Evolutionary conservation across 2,797 vertebrate species (phyloP), one percentile per base, ranked within the genome.

Genomic region (Sebastes cheni): DNA sequence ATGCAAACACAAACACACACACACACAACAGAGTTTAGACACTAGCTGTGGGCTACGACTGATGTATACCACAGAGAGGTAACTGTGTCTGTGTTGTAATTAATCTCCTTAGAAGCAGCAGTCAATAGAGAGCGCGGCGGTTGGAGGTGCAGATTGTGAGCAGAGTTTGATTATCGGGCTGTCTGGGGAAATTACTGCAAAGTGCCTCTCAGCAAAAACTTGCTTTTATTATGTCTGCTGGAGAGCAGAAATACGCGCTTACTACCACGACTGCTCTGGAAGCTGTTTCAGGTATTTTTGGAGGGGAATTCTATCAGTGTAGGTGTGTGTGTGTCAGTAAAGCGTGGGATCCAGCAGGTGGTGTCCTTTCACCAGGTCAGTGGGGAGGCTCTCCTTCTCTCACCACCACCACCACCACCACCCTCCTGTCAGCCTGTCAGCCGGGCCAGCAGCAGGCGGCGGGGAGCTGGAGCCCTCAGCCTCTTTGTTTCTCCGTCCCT

Each of bases 281-380:
- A 75, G 71, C 56, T 11, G 65, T 73, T 86, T 68, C 78, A 76
- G 71, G 76, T 82, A 4, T 67, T 75, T 61, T 72, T 69, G 14
- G 18, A 59, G 74, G 55, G 55, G 77, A 58, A 36, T 66, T 79
- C 7, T 82, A 58, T 67, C 18, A 27, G 46, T 12, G 34, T 54
- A 6, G 2, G 36, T 46, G 58, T 36, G 34, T 34, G 32, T 39
- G 66, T 79, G 68, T 90, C 95, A 86, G 94, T 97, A 94, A 93
- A 94, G 75, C 1, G 81, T 91, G 93, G 91, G 96, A 94, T 93
- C 97, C 94, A 93, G 97, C 97, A 99, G 97, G 97, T 97, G 97
- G 97, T 97, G 97, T 97, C 95, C 97, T 97, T 95, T 91, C 85
- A 95, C 92, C 89, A 93, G 95, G 97, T 95, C 96, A 96, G 96